phyloP scores from a whole-genome alignment of 2,888 invertebrate species.

The Eupithecia exiguata region DNA sequence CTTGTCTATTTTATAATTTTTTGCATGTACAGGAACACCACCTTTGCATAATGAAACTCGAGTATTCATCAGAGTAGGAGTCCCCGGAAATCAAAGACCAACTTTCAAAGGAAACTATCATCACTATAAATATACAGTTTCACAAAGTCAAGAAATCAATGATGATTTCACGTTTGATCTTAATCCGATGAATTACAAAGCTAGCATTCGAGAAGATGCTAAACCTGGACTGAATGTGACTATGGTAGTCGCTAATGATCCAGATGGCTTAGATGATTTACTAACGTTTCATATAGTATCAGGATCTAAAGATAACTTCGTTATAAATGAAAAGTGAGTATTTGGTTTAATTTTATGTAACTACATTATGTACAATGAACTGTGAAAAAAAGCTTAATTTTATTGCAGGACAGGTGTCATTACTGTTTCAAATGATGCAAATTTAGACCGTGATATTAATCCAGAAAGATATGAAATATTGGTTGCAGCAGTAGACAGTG shows the following conservation, averaged over 20 bases:
- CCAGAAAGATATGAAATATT: conserved; percentile 88
- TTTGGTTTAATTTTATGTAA: background rate
- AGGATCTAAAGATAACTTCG: conserved; percentile 90
- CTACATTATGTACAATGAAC: background rate
- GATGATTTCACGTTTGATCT: conserved; percentile 80
- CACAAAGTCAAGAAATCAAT: conserved; percentile 61
- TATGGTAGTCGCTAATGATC: conserved; percentile 89
- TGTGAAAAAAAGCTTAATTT: background rate
- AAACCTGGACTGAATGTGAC: conserved; percentile 87
- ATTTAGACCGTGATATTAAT: conserved; percentile 87
- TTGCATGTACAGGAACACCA: conserved; percentile 78
- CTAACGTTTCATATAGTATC: conserved; percentile 88
- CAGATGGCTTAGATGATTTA: conserved; percentile 89
- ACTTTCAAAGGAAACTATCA: conserved; percentile 90
- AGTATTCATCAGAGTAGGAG: conserved; percentile 89
- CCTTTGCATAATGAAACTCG: conserved; percentile 86
- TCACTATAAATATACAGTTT: conserved; percentile 76
- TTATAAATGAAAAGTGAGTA: conserved; percentile 87
- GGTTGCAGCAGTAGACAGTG: conserved; percentile 90
- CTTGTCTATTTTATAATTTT: background rate
- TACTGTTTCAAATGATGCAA: conserved; percentile 88
- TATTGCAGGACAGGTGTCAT: conserved; percentile 85
- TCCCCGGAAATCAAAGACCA: conserved; percentile 91
- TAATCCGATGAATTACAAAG: conserved; percentile 88
- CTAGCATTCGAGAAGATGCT: conserved; percentile 88